Base-by-base conservation (phyloP, 2,888 invertebrate genomes). In the Pteria penguin region DNA sequence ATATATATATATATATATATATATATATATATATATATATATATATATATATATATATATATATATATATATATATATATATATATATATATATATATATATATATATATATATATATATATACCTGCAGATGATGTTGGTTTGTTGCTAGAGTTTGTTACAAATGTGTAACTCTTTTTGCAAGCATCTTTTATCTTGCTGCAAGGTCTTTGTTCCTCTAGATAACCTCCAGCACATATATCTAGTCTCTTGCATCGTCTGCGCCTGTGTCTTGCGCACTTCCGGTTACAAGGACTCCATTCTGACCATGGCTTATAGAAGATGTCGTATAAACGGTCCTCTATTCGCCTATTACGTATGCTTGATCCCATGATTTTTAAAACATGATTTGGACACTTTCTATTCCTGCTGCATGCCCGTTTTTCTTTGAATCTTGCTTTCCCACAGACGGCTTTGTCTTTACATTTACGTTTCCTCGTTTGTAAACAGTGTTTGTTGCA, bases 191-290 rank as follows among this genome's bases (percentile, higher is more conserved):
- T 96, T 82, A 96, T 95, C 55, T 95, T 94, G 90, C 96, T 96
- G 91, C 97, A 98, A 88, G 96, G 96, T 2, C 97, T 96, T 5
- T 95, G 95, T 92, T 97, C 97, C 78, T 95, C 94, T 70, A 97
- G 94, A 54, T 96, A 94, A 88, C 95, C 95, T 60, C 94, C 94
- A 1, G 95, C 95, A 87, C 97, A 98, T 83, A 96, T 93, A 8
- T 95, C 94, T 0, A 94, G 94, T 86, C 94, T 94, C 87, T 94
- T 94, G 91, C 97, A 97, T 89, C 94, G 94, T 91, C 97, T 95
- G 87, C 78, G 82, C 84, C 98, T 94, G 52, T 95, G 94, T 1
- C 97, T 97, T 24, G 95, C 95, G 90, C 98, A 98, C 82, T 95
- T 94, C 79, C 94, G 93, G 0, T 95, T 95, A 89, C 97, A 98